Base-by-base conservation (phyloP, 2,113 vertebrate genomes). In the Tachysurus fulvidraco region DNA sequence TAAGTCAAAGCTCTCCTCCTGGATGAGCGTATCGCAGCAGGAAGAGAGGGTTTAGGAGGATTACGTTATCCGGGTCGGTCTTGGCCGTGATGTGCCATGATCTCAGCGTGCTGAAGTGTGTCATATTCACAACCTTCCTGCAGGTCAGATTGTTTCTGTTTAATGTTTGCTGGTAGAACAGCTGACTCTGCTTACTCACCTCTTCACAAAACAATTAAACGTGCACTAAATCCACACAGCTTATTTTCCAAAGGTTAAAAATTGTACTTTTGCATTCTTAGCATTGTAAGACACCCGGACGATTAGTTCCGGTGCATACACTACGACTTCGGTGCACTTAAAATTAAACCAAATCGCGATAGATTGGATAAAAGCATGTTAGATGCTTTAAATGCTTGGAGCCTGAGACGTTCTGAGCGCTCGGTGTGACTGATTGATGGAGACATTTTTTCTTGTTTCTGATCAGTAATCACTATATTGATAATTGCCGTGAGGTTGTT, bases 61-160 rank as follows among this genome's bases (percentile, higher is more conserved):
- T 79, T 85, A 60, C 25, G 62, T 69, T 79, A 80, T 85, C 76
- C 55, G 5, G 17, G 59, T 79, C 44, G 44, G 59, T 65, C 74
- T 59, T 65, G 44, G 59, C 60, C 59, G 78, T 78, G 59, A 80
- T 64, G 25, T 80, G n/a, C 30, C 84, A 36, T 60, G 84, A 50
- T 85, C 60, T 85, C 62, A 44, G 21, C 25, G 10, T 36, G 65
- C 82, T 55, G 12, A 12, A 41, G 9, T 71, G 46, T 79, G 74
- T 30, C 59, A 25, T 67, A 67, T 59, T 76, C 41, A 62, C 50
- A 17, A 76, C 12, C 0, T 55, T 62, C 36, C 36, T 50, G 83
- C 54, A 46, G 83, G 55, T 16, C 36, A 74, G 13, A 62, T 44
- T 44, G 55, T 36, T 60, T 81, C 13, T 16, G 19, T 44, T 59